phyloP scores from a whole-genome alignment of 2,113 vertebrate genomes.

The Neodon shergylaensis region DNA sequence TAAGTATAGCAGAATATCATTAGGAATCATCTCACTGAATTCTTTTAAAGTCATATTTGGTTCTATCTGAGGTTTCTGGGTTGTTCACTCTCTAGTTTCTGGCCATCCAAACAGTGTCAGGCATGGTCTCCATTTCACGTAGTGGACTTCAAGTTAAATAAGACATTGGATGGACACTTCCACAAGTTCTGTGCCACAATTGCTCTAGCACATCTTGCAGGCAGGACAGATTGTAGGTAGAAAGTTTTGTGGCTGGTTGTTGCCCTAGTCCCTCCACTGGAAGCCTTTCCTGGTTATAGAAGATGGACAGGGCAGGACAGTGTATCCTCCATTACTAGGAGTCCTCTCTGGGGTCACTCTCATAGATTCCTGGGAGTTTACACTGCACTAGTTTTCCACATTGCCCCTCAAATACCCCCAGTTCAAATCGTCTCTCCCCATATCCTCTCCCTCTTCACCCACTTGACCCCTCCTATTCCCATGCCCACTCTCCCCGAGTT shows the following conservation, averaged over 20 bases:
- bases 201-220: not conserved
- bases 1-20: not conserved
- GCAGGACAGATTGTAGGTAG: not conserved
- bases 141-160: not conserved
- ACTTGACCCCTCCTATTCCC: not conserved
- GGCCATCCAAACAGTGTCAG: not conserved
- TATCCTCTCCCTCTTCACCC: not conserved
- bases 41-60: not conserved
- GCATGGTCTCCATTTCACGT: not conserved
- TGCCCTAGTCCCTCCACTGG: not conserved
- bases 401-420: not conserved
- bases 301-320: not conserved
- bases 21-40: not conserved
- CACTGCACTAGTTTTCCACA: not conserved
- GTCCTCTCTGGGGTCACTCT: not conserved
- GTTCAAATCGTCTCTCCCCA: not conserved
- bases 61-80: not conserved
- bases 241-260: not conserved
- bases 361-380: not conserved
- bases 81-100: not conserved
- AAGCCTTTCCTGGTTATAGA: not conserved
- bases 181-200: not conserved
- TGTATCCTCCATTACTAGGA: not conserved
- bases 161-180: not conserved
- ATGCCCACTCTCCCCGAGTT: not conserved